Evolutionary conservation across 2,888 invertebrate genomes (phyloP), one percentile per base, ranked within the genome.

Genomic region (Fragum whitleyi): DNA sequence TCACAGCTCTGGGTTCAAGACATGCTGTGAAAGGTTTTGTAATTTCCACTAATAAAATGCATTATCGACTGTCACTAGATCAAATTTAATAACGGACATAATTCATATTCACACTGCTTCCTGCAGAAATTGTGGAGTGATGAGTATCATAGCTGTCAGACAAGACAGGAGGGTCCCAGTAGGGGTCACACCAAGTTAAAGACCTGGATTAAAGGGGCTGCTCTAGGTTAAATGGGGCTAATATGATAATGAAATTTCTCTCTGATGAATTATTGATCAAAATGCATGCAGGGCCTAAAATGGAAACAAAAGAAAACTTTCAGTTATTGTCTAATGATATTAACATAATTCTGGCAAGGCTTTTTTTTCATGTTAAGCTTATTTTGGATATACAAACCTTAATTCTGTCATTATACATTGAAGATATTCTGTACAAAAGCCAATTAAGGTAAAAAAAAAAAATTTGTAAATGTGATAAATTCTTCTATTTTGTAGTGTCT

Each of bases 41-140:
- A 81, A 85, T 85, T 85, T 67, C 75, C 74, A 79, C 81, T 85
- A 85, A 85, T 85, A 81, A 85, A 85, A 82, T 79, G 81, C 81
- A 85, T 85, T 85, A 85, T 69, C 74, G 74, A 65, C 59, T 61
- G 75, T 42, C 47, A 42, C 75, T 39, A 71, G 77, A 85, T 79
- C 77, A 81, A 79, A 81, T 81, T 85, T 81, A 81, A 81, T 82
- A 81, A 81, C 65, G 65, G 81, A 74, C 77, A 85, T 82, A 85
- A 79, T 75, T 85, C 85, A 85, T 85, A 85, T 85, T 79, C 69
- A 62, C 68, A 36, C 47, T 32, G 61, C 67, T 73, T 62, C 53
- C 19, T 29, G 32, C 65, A 69, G 62, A 36, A 69, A 47, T 55
- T 39, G 79, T 51, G 19, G 53, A 74, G 55, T 77, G 74, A 80